Base-by-base conservation (phyloP, 2,888 invertebrate genomes). In the Thereva nobilitata region DNA sequence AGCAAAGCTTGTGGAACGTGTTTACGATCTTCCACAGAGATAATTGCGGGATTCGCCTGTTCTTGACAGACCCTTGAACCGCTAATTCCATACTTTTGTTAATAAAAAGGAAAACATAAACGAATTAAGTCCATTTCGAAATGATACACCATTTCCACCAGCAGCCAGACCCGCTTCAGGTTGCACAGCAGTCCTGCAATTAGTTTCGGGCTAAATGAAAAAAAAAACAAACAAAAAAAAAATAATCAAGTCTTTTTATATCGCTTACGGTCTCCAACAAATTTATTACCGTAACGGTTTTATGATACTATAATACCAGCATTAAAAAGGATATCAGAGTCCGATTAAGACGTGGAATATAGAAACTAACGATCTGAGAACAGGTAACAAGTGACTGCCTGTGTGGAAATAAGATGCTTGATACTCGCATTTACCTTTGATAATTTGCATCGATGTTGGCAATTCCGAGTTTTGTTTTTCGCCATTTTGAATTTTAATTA, bases 41-140 rank as follows among this genome's bases (percentile, higher is more conserved):
- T 69, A 69, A 68, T 64, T 67, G 52, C 57, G 64, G 45, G 66
- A 57, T 64, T 57, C 55, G 66, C 63, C 66, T 61, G 66, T 59
- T 66, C 68, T 66, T 68, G 61, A 68, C 61, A 66, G 68, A 66
- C 68, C 66, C 68, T 66, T 68, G 68, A 68, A 66, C 68, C 52
- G 49, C 23, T 23, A 23, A 63, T 55, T 66, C 55, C 59, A 41
- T 41, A 59, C 52, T 53, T 52, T 57, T 64, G 53, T 50, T 53
- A 45, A n/a, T 45, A 53, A 55, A 56, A 35, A 34, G 37, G 47
- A 59, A 45, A 45, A 63, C 35, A 55, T 23, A 23, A 23, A 23
- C 23, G 23, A 57, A 66, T 57, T 37, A 55, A 38, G 35, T 49
- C 9, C 61, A 40, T 45, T 54, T 8, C 49, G 59, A 59, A 59